phyloP scores from a whole-genome alignment of 2,888 invertebrate genomes.

The Polydrusus pterygomalis region DNA sequence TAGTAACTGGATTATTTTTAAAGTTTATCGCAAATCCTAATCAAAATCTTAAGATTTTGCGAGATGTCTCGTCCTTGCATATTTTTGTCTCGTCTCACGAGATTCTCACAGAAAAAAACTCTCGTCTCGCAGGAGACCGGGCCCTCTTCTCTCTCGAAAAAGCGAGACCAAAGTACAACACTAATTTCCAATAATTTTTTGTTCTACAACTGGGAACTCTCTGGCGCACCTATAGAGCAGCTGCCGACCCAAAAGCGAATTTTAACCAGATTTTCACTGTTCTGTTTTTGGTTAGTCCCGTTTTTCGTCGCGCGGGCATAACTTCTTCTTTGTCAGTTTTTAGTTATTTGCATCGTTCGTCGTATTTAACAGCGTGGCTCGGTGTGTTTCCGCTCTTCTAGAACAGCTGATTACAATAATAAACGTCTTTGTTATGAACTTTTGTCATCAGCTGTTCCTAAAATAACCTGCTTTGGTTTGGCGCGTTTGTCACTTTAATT shows the following conservation, averaged over 20 bases:
- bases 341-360: conserved; percentile 18
- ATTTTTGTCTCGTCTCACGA: too few species aligned
- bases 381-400: not conserved
- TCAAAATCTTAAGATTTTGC: too few species aligned
- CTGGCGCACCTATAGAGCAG: conserved; percentile 21
- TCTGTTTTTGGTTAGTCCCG: conserved; percentile 35
- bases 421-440: not conserved
- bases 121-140: too few species aligned
- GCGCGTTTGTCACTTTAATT: not conserved
- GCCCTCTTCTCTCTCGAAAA: too few species aligned
- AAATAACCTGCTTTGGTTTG: conserved; percentile 1
- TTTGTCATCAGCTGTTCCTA: conserved; percentile 6
- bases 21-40: too few species aligned
- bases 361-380: not conserved
- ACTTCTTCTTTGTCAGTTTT: conserved; percentile 29
- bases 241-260: conserved; percentile 33
- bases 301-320: conserved; percentile 33
- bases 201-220: conserved; percentile 22
- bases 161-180: too few species aligned
- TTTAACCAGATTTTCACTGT: conserved; percentile 47
- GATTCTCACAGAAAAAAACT: too few species aligned
- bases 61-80: too few species aligned
- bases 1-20: too few species aligned
- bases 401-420: conserved; percentile 15
- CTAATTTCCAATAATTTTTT: too few species aligned